Percentiles rank a stretch among this genome's conserved stretches.
Conservation (phyloP, 2,797 vertebrate genomes). For the Echiichthys vipera region DNA sequence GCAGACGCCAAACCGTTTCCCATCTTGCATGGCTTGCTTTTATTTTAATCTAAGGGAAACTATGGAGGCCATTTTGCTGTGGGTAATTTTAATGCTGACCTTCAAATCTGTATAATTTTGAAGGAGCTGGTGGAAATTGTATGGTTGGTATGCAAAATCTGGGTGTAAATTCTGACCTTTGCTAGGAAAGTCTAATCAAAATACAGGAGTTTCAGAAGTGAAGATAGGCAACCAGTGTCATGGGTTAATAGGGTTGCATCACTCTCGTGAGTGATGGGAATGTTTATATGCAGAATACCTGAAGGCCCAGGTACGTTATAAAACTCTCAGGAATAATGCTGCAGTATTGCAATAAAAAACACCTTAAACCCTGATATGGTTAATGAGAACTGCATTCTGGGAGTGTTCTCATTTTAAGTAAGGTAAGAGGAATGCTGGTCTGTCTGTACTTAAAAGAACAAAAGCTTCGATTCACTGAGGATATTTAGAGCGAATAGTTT, state of each 20-base stretch:
- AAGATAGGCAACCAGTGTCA: conserved; percentile 59
- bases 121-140: conserved; percentile 67
- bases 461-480: conserved; percentile 58
- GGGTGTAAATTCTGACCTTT: conserved; percentile 78
- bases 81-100: conserved; percentile 79
- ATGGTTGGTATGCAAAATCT: conserved; percentile 70
- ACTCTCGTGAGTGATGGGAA: conserved; percentile 54
- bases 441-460: conserved; percentile 55
- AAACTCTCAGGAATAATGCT: conserved; percentile 45
- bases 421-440: conserved; percentile 53
- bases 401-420: conserved; percentile 41
- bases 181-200: conserved; percentile 66
- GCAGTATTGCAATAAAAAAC: conserved; percentile 34
- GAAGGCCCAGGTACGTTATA: conserved; percentile 53
- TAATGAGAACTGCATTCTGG: conserved; percentile 33
- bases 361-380: conserved; percentile 31
- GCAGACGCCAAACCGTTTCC: conserved; percentile 81
- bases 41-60: conserved; percentile 77
- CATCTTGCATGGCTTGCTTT: conserved; percentile 78
- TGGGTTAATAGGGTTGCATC: conserved; percentile 55
- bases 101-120: conserved; percentile 77
- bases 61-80: conserved; percentile 75
- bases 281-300: conserved; percentile 67
- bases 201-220: conserved; percentile 62
- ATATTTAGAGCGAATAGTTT: conserved; percentile 57